These are phyloP conservation scores for Galago senegalensis DNA, from an alignment of 2,797 vertebrate species.

Conservation along the genomic window DNA sequence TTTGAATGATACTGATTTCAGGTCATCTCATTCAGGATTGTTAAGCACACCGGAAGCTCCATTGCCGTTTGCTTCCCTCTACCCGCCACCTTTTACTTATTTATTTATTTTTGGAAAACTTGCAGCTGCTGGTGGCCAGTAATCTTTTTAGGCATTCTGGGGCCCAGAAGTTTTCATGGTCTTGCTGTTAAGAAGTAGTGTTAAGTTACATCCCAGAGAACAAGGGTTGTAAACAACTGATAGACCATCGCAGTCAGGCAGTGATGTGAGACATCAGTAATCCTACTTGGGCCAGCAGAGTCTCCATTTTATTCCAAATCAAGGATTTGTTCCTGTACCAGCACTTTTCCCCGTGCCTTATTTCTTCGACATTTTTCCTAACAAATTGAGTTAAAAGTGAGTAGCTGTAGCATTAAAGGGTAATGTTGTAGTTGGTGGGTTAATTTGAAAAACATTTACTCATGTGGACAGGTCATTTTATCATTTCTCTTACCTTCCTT, in stretches of 20 bases:
- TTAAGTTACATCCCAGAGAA: not conserved
- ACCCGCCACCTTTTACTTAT: not conserved
- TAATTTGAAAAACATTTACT: not conserved
- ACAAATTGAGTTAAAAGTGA: conserved; percentile 4
- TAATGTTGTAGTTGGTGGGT: not conserved
- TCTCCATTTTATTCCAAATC: not conserved
- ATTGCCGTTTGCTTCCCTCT: not conserved
- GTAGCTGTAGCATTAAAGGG: not conserved
- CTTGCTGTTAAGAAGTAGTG: not conserved
- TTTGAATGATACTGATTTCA: conserved; percentile 29
- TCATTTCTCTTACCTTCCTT: not conserved
- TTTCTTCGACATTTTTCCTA: not conserved
- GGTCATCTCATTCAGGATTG: not conserved
- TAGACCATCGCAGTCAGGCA: not conserved
- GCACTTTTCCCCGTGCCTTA: not conserved
- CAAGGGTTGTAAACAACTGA: not conserved
- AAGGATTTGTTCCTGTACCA: not conserved
- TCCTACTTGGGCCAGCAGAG: not conserved
- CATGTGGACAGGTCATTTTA: not conserved
- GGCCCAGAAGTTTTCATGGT: not conserved
- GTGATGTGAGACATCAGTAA: not conserved
- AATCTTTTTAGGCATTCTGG: not conserved
- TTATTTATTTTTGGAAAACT: conserved; percentile 61
- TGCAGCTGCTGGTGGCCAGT: conserved; percentile 81
- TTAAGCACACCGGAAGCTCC: not conserved